Evolutionary conservation across 2,113 vertebrate species (phyloP), one percentile per base, ranked within the genome.

Genomic region (Aspidoscelis tigris): DNA sequence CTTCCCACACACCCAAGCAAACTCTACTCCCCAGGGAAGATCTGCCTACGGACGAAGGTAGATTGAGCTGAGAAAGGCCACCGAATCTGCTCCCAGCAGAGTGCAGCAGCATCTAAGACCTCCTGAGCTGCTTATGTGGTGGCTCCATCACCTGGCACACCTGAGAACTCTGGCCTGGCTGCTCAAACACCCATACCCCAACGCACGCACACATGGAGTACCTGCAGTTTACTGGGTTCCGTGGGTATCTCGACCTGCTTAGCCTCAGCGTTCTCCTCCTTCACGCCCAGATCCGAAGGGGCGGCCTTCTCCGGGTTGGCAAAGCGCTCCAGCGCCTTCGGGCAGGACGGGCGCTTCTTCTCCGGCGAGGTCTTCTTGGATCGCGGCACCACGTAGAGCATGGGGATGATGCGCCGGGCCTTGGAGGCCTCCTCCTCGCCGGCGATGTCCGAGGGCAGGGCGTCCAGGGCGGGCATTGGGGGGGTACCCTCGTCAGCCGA

Each of bases 241-340:
- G 86, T 0, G 0, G 88, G 20, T 3, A 24, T 88, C 41, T 93
- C 92, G 0, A 22, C n/a, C 0, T 7, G 69, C 22, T 93, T 89
- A 0, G 26, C 87, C 78, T 93, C 92, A 4, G 61, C n/a, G 0
- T 81, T 81, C 3, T 90, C 91, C 7, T 95, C 94, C 0, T 94
- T 94, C 55, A 58, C 66, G 0, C 88, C 26, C 24, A 92, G 66
- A 16, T 92, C 90, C 85, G 83, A 39, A 3, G 91, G 87, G 18
- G 87, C 65, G 0, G 61, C 3, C 71, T 84, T 85, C 6, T 94
- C 87, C 7, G 91, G 90, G 0, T 91, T 92, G 47, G 95, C 95
- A 7, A 97, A 98, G 87, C 96, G 95, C 89, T 97, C 96, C 4
- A 97, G 97, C 0, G 94, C 96, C 89, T 97, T 95, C 92, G 98